Evolutionary conservation across 2,113 vertebrate species (phyloP), one percentile per base, ranked within the genome.

Genomic region (Atlantisia rogersi): DNA sequence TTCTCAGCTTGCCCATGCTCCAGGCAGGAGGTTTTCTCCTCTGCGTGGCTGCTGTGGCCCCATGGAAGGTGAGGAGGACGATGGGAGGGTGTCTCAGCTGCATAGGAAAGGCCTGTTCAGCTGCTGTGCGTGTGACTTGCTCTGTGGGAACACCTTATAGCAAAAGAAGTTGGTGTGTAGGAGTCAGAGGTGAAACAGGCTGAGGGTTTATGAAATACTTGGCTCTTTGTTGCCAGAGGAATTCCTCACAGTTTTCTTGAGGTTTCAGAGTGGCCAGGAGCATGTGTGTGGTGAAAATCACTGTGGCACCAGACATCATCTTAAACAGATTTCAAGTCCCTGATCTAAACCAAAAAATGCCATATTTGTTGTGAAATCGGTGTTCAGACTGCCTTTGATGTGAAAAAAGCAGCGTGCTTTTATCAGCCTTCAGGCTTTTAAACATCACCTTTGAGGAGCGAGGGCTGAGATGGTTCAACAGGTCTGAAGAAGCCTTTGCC

Each of bases 391-490:
- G 5, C 25, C 18, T 80, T 81, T 6, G 8, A 17, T 10, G 5
- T 26, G 40, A 90, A 19, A 52, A 31, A 64, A 68, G n/a, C 71
- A 69, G 21, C 0, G 0, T 85, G 31, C 32, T 75, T 82, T 90
- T 86, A 35, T 26, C 21, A 40, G 46, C 63, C 63, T 4, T 77
- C 39, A 22, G 58, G 68, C 39, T 71, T 35, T 24, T 6, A 40
- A 70, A 55, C 4, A 0, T 67, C 29, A 64, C 0, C 16, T 82
- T 74, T 55, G n/a, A 65, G 67, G 32, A 92, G 15, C 32, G 63
- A 65, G n/a, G 31, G 46, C 25, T 79, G 5, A 15, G 2, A 19
- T 25, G 14, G 24, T 32, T 86, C 9, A 20, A 0, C 0, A 0
- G 37, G 53, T 25, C 14, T 29, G 39, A 40, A 42, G 69, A 55